Evolutionary conservation across 2,797 vertebrate species (phyloP), one percentile per base, ranked within the genome.

Genomic region (Kryptopterus vitreolus): DNA sequence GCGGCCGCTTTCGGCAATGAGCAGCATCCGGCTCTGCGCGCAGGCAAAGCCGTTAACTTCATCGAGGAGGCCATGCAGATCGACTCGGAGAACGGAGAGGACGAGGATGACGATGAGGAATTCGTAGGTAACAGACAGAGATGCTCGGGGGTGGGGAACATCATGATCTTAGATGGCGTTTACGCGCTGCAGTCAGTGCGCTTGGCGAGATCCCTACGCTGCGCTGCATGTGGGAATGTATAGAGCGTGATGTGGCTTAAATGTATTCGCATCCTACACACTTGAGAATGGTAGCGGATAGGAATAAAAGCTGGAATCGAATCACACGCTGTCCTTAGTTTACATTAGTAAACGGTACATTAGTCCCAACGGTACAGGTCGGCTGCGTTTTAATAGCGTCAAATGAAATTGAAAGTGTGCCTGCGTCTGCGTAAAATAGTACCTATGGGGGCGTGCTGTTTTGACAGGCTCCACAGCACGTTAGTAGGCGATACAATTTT

Each of bases 41-140:
- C 93, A 73, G 92, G 91, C 87, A 94, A 95, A 86, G 96, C 95
- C 85, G 97, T 99, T 91, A 98, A 95, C 92, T 99, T 99, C 90
- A 94, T 95, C 50, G 95, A 96, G 86, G 96, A 97, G 89, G 94
- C 96, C 84, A 90, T 95, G 96, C 96, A 96, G 90, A 95, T 95
- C 84, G 97, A 98, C 86, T 98, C 97, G 2, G 97, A 98, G 90
- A 95, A 97, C 91, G 96, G 94, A 74, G 96, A 93, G 84, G 93
- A 96, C 57, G 94, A 94, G 22, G 96, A 96, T 24, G 93, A 94
- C 16, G 94, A 95, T 76, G 94, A 95, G 86, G 94, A 94, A 88
- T 96, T 97, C 91, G 79, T 94, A 89, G 95, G 96, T 96, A 89
- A 87, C 89, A 29, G 59, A 80, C 73, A 18, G 55, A 43, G 24